Base-by-base conservation (phyloP, 2,113 vertebrate species). In the Lophochroa leadbeateri region DNA sequence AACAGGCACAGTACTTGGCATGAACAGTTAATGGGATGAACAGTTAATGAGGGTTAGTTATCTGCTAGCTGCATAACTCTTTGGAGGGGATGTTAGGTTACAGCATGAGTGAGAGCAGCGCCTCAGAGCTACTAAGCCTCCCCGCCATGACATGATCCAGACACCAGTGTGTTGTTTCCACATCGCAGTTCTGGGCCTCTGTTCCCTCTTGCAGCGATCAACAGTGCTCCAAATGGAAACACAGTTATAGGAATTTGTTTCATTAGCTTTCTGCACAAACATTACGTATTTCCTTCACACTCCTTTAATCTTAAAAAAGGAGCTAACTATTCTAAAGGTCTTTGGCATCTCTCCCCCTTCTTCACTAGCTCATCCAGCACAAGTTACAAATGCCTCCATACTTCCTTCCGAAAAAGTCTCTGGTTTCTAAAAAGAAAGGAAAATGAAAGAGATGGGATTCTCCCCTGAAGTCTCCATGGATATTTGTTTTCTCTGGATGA, bases 21-120 rank as follows among this genome's bases (percentile, higher is more conserved):
- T 33, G 58, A 95, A 17, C 20, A 63, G 49, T 23, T 25, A 67
- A 4, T 37, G 58, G 41, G 52, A 58, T 31, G 58, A 95, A 17
- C 20, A 63, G 49, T 23, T 25, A 67, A 4, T 0, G 29, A 85
- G 53, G 20, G 31, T 21, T 63, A 71, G 13, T 41, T 86, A 67
- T 37, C 33, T 71, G 31, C 85, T 60, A 65, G 52, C 44, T 68
- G 37, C 17, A 2, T 2, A 29, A 49, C 0, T 1, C 50, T 78
- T 43, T 57, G 64, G 58, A 90, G 24, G 15, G 55, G 27, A 68
- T 11, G 14, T 35, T 5, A 29, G 46, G 28, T 41, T 72, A 58
- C 67, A 79, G 52, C 13, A 72, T 0, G 0, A 61, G 72, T 1
- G 37, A 75, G 61, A 57, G 82, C 50, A 72, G 72, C 0, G 0